These are phyloP conservation scores for Falcunculus frontatus DNA, from an alignment of 2,113 vertebrate genomes.

Conservation along the genomic window DNA sequence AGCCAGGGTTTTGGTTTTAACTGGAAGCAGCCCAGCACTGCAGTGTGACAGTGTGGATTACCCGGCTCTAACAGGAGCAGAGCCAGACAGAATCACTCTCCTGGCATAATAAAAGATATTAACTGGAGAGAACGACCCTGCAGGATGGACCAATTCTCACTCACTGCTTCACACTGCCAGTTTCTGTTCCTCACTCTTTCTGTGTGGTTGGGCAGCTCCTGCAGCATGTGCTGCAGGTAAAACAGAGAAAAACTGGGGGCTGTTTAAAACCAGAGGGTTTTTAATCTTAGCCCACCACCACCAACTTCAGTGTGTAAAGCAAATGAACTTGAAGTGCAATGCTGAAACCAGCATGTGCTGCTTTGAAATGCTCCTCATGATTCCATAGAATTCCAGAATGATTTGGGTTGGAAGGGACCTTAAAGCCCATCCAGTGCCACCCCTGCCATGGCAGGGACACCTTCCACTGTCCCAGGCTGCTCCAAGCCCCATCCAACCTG, in stretches of 20 bases:
- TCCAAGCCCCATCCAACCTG: not conserved
- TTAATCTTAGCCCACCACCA: not conserved
- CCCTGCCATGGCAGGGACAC: not conserved
- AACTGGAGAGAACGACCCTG: not conserved
- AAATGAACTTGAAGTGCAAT: not conserved
- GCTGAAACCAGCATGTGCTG: not conserved
- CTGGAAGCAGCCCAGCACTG: not conserved
- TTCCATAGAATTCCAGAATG: not conserved
- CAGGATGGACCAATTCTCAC: not conserved
- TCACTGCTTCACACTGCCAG: not conserved
- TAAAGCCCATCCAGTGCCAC: rapidly evolving
- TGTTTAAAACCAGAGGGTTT: not conserved
- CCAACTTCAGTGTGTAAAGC: not conserved
- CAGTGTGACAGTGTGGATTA: not conserved
- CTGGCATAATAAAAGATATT: not conserved
- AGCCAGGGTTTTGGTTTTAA: not conserved
- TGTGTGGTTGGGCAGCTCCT: not conserved
- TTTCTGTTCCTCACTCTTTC: not conserved
- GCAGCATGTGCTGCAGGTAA: not conserved
- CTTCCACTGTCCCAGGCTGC: not conserved
- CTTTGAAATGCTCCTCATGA: not conserved
- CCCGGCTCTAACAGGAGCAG: not conserved
- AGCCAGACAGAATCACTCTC: not conserved
- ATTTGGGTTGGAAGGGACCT: not conserved
- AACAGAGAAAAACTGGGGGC: not conserved